Percentiles rank a stretch among this genome's conserved stretches.
Evolutionary conservation across 2,888 invertebrate species (phyloP).

Genomic region (Leptura quadrifasciata): DNA sequence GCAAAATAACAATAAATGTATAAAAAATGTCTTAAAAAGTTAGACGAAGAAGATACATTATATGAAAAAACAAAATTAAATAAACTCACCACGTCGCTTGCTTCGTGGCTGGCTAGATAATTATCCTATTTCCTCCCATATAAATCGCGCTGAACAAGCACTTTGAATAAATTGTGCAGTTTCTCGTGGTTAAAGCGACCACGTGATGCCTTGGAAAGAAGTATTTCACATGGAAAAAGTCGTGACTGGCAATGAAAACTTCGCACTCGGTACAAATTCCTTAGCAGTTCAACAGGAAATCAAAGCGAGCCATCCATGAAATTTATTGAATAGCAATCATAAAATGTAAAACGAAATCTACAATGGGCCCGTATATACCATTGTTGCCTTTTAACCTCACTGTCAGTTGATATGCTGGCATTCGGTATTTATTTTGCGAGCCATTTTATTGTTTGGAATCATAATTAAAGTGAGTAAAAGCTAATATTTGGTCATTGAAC

Average conservation of each 20-base stretch:
- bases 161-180: slow-evolving; percentile 21
- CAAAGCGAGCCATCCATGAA: slow-evolving; percentile 46
- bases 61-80: too few relatives aligned
- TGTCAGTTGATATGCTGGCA: slow-evolving; percentile 6
- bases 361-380: slow-evolving; percentile 12
- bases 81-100: background rate
- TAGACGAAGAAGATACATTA: too few relatives aligned
- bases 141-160: background rate
- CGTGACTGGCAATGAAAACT: slow-evolving; percentile 42
- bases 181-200: background rate
- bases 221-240: slow-evolving; percentile 35
- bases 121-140: slow-evolving; percentile 1
- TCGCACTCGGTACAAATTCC: slow-evolving; percentile 41
- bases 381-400: slow-evolving; percentile 30
- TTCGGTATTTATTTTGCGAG: slow-evolving; percentile 13
- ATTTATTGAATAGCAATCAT: slow-evolving; percentile 44
- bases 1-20: too few relatives aligned
- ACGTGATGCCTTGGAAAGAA: background rate
- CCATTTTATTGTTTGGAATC: background rate
- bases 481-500: background rate
- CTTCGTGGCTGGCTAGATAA: background rate
- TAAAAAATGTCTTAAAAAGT: too few relatives aligned
- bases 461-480: background rate
- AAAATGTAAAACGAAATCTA: slow-evolving; percentile 35
- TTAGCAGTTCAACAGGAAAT: slow-evolving; percentile 39